Conservation (phyloP, 2,888 invertebrate species). For the Gordius sp. region DNA sequence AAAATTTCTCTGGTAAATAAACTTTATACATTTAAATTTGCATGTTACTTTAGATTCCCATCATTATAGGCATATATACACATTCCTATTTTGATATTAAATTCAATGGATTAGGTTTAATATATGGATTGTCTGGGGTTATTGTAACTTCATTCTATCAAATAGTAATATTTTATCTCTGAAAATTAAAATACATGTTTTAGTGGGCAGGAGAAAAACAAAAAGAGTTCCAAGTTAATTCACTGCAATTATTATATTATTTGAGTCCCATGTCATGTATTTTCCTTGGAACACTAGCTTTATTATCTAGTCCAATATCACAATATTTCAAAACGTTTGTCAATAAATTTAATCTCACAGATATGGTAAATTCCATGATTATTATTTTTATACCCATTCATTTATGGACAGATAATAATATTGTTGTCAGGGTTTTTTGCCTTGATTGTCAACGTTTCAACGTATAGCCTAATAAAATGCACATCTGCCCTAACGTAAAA, state of each 20-base stretch:
- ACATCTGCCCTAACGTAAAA: slow-evolving; percentile 5
- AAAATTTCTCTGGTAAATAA: neutral
- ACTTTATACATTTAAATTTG: neutral
- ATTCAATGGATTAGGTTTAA: neutral
- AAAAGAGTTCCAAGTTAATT: slow-evolving; percentile 7
- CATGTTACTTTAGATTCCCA: neutral
- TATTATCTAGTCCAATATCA: neutral
- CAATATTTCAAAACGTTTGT: no score
- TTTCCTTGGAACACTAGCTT: neutral
- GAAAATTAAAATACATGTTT: neutral
- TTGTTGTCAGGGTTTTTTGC: slow-evolving; percentile 1
- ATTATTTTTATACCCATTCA: neutral
- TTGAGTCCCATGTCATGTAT: slow-evolving; percentile 1
- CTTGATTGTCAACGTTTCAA: neutral
- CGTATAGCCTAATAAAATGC: neutral
- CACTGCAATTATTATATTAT: slow-evolving; percentile 10
- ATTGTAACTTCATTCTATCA: slow-evolving; percentile 8
- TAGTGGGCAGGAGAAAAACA: slow-evolving; percentile 11
- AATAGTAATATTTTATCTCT: slow-evolving; percentile 2
- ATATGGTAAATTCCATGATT: no score
- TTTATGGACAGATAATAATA: neutral
- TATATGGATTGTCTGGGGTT: slow-evolving; percentile 6
- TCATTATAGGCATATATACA: neutral
- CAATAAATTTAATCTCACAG: no score
- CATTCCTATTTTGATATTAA: slow-evolving; percentile 10